phyloP scores from a whole-genome alignment of 30 jellyfish, hydroid and myxozoan genomes.

The Nemopilema nomurai region DNA sequence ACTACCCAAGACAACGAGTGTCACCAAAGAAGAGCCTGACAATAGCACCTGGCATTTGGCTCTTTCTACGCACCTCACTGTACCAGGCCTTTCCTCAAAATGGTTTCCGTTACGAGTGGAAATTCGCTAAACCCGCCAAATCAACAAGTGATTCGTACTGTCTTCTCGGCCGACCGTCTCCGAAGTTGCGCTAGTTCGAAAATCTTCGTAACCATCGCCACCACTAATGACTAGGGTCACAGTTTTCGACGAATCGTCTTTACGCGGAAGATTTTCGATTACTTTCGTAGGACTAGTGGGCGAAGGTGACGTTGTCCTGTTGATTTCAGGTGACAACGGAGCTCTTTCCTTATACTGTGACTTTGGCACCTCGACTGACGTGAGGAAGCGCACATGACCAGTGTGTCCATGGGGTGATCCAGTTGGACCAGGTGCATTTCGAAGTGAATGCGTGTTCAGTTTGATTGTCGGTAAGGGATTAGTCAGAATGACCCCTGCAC shows the following conservation, averaged over 20 bases:
- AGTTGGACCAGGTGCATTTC: constrained; percentile 91
- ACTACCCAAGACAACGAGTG: too few relatives aligned
- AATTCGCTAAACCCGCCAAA: constrained; percentile 87
- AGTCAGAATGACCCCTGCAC: constrained; percentile 98
- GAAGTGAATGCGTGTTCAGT: constrained; percentile 77
- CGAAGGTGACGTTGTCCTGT: constrained; percentile 35
- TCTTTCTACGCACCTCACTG: not conserved
- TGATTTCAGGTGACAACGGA: constrained; percentile 51
- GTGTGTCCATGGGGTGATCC: constrained; percentile 99
- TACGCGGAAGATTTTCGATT: constrained; percentile 36
- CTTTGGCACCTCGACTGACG: constrained; percentile 98
- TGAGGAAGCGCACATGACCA: constrained; percentile 97
- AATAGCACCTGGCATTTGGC: not conserved
- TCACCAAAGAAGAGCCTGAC: not conserved
- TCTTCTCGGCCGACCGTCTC: constrained; percentile 99
- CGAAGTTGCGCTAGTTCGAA: constrained; percentile 86
- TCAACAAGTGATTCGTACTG: constrained; percentile 95
- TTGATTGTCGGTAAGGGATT: constrained; percentile 92
- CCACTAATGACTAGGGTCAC: constrained; percentile 96
- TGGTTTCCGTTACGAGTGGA: not conserved
- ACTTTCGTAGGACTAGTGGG: constrained; percentile 49
- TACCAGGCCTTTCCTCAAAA: not conserved
- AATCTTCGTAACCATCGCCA: constrained; percentile 99
- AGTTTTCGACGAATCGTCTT: constrained; percentile 55
- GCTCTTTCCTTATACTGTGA: constrained; percentile 66